Evolutionary conservation across 1,140 invertebrate species (phyloP), one percentile per base, ranked within the genome.

Genomic region (Tetragnatha versicolor): DNA sequence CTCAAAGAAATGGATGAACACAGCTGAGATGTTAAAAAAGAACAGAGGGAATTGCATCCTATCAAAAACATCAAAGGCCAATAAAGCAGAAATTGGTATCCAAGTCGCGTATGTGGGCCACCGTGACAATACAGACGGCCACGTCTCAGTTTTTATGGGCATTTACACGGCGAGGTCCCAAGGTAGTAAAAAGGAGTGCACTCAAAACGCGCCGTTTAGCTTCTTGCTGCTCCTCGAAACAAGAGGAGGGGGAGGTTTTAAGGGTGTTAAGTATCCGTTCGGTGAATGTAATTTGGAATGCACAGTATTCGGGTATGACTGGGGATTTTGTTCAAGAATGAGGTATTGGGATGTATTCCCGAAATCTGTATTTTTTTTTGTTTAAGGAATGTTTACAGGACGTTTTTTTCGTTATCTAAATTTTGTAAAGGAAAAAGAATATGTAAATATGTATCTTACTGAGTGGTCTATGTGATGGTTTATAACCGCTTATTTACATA

Each of bases 51-150:
- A 42, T 17, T 10, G 7, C 7, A 7, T 51, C 47, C 14, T 6
- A 63, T 39, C 35, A 63, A 10, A 14, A 63, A 17, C 35, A 42
- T 42, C 37, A 25, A 3, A 63, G 29, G n/a, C n/a, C 25, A 63
- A 63, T 63, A 63, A 63, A 63, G 35, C 22, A 63, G 60, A 39
- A 63, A 63, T 63, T 39, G 60, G 35, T 63, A 61, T 61, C 33
- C 58, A 61, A 35, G 58, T 63, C 33, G 20, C 35, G 17, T 63
- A 22, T 25, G 7, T 42, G 22, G 25, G 60, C 12, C 33, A 25
- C 20, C 20, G 33, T 63, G 60, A 39, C 60, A 39, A 63, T 63
- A 22, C 42, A 63, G 35, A 42, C 60, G n/a, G 10, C 37, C 20
- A 25, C 33, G 35, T 10, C 60, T 63, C 22, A 1, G 33, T 39